Percentiles rank a stretch among this genome's conserved stretches.
Conservation (phyloP, 2,797 vertebrate genomes). For the Lycodopsis pacificus region DNA sequence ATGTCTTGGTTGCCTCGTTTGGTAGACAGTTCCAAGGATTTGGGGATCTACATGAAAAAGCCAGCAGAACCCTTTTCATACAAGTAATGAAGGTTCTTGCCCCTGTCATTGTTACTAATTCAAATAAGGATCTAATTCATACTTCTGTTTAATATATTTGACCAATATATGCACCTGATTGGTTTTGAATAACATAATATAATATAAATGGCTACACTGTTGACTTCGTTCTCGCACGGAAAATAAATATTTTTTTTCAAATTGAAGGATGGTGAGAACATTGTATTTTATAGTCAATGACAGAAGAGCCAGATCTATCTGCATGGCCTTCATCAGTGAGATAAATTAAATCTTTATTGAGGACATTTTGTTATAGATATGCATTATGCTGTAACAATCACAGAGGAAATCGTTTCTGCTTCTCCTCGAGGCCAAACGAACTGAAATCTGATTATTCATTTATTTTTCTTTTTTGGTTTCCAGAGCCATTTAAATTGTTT, state of each 20-base stretch:
- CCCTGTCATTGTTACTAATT: conserved; percentile 20
- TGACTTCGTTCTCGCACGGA: conserved; percentile 44
- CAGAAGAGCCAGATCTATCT: conserved; percentile 51
- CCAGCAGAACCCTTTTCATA: conserved; percentile 9
- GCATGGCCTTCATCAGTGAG: conserved; percentile 65
- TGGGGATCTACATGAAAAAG: conserved; percentile 1
- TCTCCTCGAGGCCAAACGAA: conserved; percentile 63
- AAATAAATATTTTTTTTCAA: conserved; percentile 39
- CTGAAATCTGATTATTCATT: conserved; percentile 58
- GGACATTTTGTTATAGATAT: conserved; percentile 70
- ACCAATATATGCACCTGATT: conserved; percentile 56
- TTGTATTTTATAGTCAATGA: conserved; percentile 54
- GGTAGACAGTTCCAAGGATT: conserved; percentile 8
- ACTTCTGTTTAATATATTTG: conserved; percentile 57
- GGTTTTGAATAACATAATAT: conserved; percentile 51
- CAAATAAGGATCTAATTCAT: conserved; percentile 29
- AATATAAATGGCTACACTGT: conserved; percentile 70
- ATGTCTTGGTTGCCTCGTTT: conserved; percentile 1
- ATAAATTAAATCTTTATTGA: conserved; percentile 70
- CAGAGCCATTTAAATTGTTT: conserved; percentile 50
- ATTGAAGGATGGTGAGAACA: conserved; percentile 31
- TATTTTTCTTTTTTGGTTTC: background rate
- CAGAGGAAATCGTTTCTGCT: conserved; percentile 55
- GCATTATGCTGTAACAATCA: conserved; percentile 64
- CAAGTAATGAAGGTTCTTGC: conserved; percentile 15